Percentiles rank a stretch among this genome's conserved stretches.
phyloP scores from a whole-genome alignment of 1,140 invertebrate genomes.

The Maconellicoccus hirsutus region DNA sequence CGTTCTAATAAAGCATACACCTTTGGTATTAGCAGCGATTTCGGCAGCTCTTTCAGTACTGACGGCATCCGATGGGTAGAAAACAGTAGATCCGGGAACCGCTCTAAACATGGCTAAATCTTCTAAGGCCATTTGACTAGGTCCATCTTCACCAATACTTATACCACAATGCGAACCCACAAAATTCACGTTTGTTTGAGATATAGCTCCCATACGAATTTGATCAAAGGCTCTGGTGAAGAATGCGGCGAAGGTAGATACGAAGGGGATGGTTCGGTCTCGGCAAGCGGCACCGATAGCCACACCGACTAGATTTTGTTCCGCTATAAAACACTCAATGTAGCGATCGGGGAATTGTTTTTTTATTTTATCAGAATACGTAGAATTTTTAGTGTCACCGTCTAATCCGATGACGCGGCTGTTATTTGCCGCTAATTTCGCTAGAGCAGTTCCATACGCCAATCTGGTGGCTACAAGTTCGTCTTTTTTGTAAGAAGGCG shows the following conservation, averaged over 20 bases:
- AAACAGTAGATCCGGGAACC: constrained; percentile 82
- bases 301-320: constrained; percentile 95
- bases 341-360: constrained; percentile 56
- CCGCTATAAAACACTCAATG: constrained; percentile 97
- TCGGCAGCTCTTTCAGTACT: constrained; percentile 86
- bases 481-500: constrained; percentile 72
- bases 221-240: constrained; percentile 94
- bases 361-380: constrained; percentile 86
- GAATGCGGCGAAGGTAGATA: constrained; percentile 96
- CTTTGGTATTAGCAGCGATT: constrained; percentile 88
- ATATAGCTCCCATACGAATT: constrained; percentile 98
- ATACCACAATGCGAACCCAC: constrained; percentile 91
- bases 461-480: constrained; percentile 79
- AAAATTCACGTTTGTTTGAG: constrained; percentile 95
- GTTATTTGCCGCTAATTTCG: constrained; percentile 77
- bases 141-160: constrained; percentile 93
- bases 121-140: constrained; percentile 99
- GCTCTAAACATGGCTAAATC: constrained; percentile 92
- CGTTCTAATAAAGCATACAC: constrained; percentile 92
- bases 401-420: constrained; percentile 79
- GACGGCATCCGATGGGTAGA: constrained; percentile 95
- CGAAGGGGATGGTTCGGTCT: constrained; percentile 79
- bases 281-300: constrained; percentile 85
- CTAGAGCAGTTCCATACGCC: constrained; percentile 88
- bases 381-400: constrained; percentile 97